Evolutionary conservation across 2,797 vertebrate genomes (phyloP).

Genomic region (Stomatorhinus walkeri): DNA sequence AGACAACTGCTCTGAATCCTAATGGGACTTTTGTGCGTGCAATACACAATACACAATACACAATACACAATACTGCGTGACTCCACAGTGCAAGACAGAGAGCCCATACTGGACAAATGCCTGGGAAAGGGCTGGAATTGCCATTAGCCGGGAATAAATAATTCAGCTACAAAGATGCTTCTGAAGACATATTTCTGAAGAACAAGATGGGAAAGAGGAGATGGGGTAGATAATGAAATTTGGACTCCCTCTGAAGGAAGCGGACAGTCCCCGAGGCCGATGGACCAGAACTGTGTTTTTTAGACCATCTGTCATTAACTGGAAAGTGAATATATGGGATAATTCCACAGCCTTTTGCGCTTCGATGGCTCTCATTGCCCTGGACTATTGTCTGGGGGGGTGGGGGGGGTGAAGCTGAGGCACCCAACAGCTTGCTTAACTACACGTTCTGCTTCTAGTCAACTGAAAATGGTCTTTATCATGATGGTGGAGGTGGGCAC

Average conservation of each 20-base stretch:
- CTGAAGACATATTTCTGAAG: slow-evolving; percentile 11
- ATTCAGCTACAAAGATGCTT: slow-evolving; percentile 9
- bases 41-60: too few species aligned
- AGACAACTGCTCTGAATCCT: not conserved
- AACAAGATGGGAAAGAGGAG: not conserved
- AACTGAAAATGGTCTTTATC: not conserved
- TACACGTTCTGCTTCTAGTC: not conserved
- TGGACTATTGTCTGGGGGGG: not conserved
- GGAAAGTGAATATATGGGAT: not conserved
- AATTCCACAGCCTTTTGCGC: not conserved
- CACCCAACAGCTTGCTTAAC: not conserved
- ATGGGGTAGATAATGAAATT: not conserved
- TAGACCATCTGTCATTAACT: not conserved
- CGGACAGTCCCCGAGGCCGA: not conserved
- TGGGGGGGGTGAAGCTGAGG: not conserved
- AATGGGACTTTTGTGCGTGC: not conserved
- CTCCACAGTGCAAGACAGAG: not conserved
- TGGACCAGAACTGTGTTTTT: not conserved
- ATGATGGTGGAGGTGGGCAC: not conserved
- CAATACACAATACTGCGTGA: not conserved
- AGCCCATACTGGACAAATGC: not conserved
- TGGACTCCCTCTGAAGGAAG: not conserved
- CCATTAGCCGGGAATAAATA: slow-evolving; percentile 18
- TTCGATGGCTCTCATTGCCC: not conserved
- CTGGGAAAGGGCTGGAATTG: not conserved